Base-by-base conservation (phyloP, 92 coral and sea anemone species). In the Parazoanthus atlanticus region DNA sequence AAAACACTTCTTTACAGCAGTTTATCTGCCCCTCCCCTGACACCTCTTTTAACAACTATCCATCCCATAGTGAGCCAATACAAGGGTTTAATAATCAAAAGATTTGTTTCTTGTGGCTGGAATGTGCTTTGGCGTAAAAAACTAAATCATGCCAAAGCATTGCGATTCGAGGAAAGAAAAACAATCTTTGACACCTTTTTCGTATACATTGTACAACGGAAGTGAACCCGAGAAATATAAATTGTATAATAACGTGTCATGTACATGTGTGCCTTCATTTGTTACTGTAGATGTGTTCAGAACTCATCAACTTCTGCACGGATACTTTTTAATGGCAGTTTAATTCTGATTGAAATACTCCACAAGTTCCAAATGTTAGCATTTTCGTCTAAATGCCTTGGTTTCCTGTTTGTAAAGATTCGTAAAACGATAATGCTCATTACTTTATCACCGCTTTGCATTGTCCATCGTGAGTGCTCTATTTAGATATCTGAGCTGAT, bases 11-110 rank as follows among this genome's bases (percentile, higher is more conserved):
- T 94, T 91, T 88, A 91, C 85, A 90, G 96, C 94, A 94, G 91
- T 95, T 95, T 95, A 95, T 88, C 96, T 90, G 96, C 98, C 93
- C 98, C 98, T 93, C 98, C 96, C 89, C 86, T 91, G 75, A 92
- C 94, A 93, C 95, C 93, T 91, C 82, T 89, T 88, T 88, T 87
- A 80, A 90, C 84, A 85, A 85, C 90, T 80, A 81, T 89, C 84
- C 79, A 86, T 70, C 76, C 30, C 64, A 49, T 54, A 73, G 64
- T 23, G 41, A 70, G 26, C 65, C 87, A 84, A 70, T 84, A 84
- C 87, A 38, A 43, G 65, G 15, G 58, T 19, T 29, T 28, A 28
- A 25, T 67, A 30, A 66, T 82, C 56, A 83, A 83, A 41, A 36
- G 86, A 46, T 34, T 67, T 69, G 87, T 84, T 84, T 84, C 78